These are phyloP conservation scores for Noctua janthe DNA, from an alignment of 2,888 invertebrate species.

Conservation along the genomic window DNA sequence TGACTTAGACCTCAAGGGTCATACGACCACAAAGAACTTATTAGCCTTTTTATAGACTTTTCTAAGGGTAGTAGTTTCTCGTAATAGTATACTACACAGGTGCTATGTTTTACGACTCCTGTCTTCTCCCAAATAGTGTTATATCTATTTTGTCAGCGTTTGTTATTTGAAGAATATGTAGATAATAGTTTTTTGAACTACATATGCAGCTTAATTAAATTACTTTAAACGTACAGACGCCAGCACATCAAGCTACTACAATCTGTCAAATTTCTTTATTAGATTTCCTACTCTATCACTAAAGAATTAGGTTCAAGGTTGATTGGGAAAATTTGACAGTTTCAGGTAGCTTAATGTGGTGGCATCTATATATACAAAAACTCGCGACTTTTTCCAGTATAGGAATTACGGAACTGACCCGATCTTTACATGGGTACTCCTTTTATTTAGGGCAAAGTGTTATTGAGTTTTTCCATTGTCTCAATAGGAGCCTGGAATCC, in stretches of 20 bases:
- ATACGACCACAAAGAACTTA: slow-evolving; percentile 10
- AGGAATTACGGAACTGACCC: not conserved
- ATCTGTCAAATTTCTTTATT: too few relatives aligned
- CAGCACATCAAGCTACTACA: too few relatives aligned
- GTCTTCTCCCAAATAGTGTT: not conserved
- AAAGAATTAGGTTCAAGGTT: too few relatives aligned
- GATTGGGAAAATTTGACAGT: too few relatives aligned
- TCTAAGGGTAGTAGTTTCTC: not conserved
- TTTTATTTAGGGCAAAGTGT: not conserved
- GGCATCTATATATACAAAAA: too few relatives aligned
- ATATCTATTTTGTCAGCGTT: not conserved
- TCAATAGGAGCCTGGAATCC: not conserved
- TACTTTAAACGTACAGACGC: not conserved
- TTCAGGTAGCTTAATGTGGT: too few relatives aligned
- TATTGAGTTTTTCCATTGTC: not conserved
- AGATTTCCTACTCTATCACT: too few relatives aligned
- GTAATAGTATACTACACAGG: slow-evolving; percentile 7
- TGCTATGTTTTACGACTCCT: slow-evolving; percentile 10
- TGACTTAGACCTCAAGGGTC: not conserved
- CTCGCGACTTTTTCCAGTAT: not conserved
- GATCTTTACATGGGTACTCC: not conserved
- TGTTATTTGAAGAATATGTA: not conserved
- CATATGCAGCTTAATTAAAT: not conserved
- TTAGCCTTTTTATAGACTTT: slow-evolving; percentile 42
- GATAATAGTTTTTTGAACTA: not conserved